Percentiles rank a stretch among this genome's conserved stretches.
Conservation (phyloP, 2,797 vertebrate genomes). For the Melanotaenia parkinsoni region DNA sequence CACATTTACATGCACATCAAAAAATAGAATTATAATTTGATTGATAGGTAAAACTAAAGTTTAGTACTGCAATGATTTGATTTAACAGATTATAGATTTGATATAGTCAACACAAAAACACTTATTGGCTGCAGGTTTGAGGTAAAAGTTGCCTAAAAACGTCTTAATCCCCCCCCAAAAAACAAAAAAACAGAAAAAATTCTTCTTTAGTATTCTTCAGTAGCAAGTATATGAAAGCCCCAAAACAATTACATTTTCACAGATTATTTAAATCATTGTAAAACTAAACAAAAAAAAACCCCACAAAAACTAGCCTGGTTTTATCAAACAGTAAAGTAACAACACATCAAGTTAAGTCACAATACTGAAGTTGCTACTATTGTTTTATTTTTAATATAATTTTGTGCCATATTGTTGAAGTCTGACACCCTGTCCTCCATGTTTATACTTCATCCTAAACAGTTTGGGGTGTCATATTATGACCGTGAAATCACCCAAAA, state of each 20-base stretch:
- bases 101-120: neutral
- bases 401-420: neutral
- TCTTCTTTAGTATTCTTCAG: too few species aligned
- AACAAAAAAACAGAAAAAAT: too few species aligned
- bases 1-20: slow-evolving; percentile 55
- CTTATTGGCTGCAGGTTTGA: neutral
- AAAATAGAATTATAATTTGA: slow-evolving; percentile 41
- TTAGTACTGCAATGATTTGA: slow-evolving; percentile 5
- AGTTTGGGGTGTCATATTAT: neutral
- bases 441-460: too few species aligned
- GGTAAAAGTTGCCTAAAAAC: neutral
- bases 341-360: neutral
- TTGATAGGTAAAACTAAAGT: slow-evolving; percentile 13
- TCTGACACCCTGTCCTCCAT: neutral
- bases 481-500: too few species aligned
- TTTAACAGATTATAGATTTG: neutral
- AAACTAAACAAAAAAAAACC: neutral
- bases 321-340: neutral
- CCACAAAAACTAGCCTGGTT: neutral
- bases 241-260: neutral
- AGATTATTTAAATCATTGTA: neutral
- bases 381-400: too few species aligned
- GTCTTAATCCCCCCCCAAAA: too few species aligned
- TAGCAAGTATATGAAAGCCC: neutral
- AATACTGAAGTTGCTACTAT: neutral